Percentiles rank a stretch among this genome's conserved stretches.
These are phyloP conservation scores for Drosophila algonquin DNA, from an alignment of 2,888 invertebrate species.

Conservation along the genomic window DNA sequence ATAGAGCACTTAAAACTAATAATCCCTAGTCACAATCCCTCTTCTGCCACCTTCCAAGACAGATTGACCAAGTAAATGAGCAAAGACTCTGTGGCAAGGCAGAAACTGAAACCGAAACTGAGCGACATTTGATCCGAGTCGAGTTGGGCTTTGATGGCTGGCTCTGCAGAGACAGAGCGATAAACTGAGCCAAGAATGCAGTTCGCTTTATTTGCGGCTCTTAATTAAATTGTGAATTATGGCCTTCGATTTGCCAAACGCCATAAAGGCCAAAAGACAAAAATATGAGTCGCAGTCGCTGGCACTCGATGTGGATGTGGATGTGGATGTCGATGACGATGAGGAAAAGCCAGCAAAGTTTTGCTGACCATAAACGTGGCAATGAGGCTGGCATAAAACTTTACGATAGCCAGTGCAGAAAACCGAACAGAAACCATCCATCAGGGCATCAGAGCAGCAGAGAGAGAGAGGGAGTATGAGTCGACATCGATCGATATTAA, in stretches of 20 bases:
- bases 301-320: slow-evolving; percentile 5
- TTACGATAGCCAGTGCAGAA: slow-evolving; percentile 58
- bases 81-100: not conserved
- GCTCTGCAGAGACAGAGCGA: slow-evolving; percentile 18
- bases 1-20: not conserved
- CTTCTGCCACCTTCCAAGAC: not conserved
- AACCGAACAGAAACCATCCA: slow-evolving; percentile 33
- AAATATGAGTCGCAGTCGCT: slow-evolving; percentile 66
- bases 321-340: slow-evolving; percentile 9
- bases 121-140: slow-evolving; percentile 50
- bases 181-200: slow-evolving; percentile 52
- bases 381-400: slow-evolving; percentile 71
- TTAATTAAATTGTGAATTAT: slow-evolving; percentile 82
- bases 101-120: not conserved
- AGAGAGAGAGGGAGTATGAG: slow-evolving; percentile 17
- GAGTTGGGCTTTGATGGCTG: slow-evolving; percentile 3
- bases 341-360: slow-evolving; percentile 43
- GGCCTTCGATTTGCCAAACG: slow-evolving; percentile 72
- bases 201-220: slow-evolving; percentile 64
- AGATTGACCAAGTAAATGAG: not conserved
- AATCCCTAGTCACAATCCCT: not conserved
- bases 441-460: slow-evolving; percentile 34
- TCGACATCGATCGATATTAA: slow-evolving; percentile 76
- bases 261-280: slow-evolving; percentile 78
- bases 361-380: slow-evolving; percentile 62